These are phyloP conservation scores for Scaptomyza cyrtandrae DNA, from an alignment of 2,888 invertebrate genomes.

Conservation along the genomic window DNA sequence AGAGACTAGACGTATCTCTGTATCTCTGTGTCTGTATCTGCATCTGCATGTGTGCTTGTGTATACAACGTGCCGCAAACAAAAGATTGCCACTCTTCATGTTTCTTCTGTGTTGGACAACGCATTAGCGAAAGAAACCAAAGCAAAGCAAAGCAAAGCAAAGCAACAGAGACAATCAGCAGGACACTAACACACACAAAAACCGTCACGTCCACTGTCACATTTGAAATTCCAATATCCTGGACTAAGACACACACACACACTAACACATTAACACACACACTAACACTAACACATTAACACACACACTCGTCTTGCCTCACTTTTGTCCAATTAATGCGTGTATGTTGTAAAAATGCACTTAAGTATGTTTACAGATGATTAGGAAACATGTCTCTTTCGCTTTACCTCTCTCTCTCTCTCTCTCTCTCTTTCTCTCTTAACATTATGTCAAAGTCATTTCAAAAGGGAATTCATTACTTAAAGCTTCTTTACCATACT, in stretches of 20 bases:
- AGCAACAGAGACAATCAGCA: conserved; percentile 42
- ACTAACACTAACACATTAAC: neutral
- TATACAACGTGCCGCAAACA: conserved; percentile 63
- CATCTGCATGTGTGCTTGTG: conserved; percentile 28
- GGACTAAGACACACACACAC: too few relatives aligned
- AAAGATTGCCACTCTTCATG: conserved; percentile 47
- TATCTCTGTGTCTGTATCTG: conserved; percentile 9
- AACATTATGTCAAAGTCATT: conserved; percentile 9
- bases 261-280: too few relatives aligned
- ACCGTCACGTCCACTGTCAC: conserved; percentile 58
- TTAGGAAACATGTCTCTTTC: too few relatives aligned
- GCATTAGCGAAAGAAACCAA: conserved; percentile 54
- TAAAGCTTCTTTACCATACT: neutral
- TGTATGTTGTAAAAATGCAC: conserved; percentile 27
- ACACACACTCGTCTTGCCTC: neutral
- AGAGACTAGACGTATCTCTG: too few relatives aligned
- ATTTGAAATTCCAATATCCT: conserved; percentile 62
- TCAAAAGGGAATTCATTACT: neutral
- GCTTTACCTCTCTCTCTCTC: too few relatives aligned
- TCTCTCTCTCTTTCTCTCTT: too few relatives aligned
- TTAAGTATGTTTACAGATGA: conserved; percentile 55
- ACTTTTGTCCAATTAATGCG: conserved; percentile 53
- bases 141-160: too few relatives aligned
- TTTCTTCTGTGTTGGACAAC: conserved; percentile 31
- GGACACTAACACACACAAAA: conserved; percentile 22